Conservation (phyloP, 2,888 invertebrate genomes). For the Drosophila prostipennis region DNA sequence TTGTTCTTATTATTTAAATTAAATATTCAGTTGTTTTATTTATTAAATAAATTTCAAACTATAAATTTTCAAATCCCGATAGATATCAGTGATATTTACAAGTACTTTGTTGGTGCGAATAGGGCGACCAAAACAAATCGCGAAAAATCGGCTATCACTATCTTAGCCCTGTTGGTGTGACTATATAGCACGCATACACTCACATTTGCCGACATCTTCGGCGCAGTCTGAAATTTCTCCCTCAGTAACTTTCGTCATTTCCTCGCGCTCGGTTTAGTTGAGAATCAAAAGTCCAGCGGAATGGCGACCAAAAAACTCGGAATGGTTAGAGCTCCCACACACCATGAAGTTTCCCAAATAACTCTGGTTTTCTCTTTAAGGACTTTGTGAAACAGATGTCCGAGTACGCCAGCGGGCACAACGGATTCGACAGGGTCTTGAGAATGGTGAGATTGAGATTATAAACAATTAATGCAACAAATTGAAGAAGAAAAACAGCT, state of each 20-base stretch:
- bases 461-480: constrained; percentile 1
- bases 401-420: constrained; percentile 75
- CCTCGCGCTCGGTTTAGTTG: constrained; percentile 28
- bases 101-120: constrained; percentile 4
- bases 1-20: no score
- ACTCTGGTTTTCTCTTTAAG: neutral
- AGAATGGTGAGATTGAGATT: constrained; percentile 84
- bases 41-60: no score
- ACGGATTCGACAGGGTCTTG: constrained; percentile 83
- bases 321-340: constrained; percentile 39
- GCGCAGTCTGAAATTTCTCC: constrained; percentile 21
- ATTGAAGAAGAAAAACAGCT: constrained; percentile 39
- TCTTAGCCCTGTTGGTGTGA: neutral
- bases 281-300: constrained; percentile 5
- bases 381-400: constrained; percentile 83
- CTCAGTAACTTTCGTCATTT: constrained; percentile 58
- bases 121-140: constrained; percentile 31
- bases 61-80: neutral
- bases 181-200: constrained; percentile 4
- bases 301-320: constrained; percentile 71
- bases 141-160: neutral
- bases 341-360: neutral
- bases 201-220: constrained; percentile 8
- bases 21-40: no score
- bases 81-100: neutral